These are phyloP conservation scores for Caerostris darwini DNA, from an alignment of 1,140 invertebrate species.

Conservation along the genomic window DNA sequence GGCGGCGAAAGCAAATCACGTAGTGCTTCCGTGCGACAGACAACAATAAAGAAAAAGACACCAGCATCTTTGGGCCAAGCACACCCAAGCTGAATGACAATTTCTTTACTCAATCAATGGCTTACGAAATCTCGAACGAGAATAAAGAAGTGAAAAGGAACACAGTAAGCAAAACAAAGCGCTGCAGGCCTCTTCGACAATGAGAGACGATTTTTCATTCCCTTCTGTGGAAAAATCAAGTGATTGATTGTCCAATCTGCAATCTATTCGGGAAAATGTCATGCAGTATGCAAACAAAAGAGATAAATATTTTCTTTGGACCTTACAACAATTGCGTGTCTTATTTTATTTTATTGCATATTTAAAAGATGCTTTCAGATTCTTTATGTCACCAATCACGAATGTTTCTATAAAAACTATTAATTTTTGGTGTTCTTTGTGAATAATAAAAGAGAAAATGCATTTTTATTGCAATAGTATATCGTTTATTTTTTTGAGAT, in stretches of 20 bases:
- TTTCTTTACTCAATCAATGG: conserved; percentile 52
- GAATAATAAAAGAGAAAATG: not conserved
- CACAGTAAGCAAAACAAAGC: not conserved
- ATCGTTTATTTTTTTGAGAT: too few relatives aligned
- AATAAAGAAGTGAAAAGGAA: conserved; percentile 25
- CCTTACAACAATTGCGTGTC: not conserved
- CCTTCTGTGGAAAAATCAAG: not conserved
- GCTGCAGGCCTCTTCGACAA: not conserved
- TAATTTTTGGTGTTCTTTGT: not conserved
- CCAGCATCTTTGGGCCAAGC: not conserved
- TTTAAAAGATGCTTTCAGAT: not conserved
- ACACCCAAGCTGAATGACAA: conserved; percentile 53
- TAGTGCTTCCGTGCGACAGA: not conserved
- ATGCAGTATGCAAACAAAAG: conserved; percentile 9
- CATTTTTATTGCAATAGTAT: too few relatives aligned
- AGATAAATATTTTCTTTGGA: not conserved
- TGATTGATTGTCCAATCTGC: conserved; percentile 52
- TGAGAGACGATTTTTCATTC: conserved; percentile 40
- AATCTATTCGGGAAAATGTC: not conserved
- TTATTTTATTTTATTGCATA: not conserved
- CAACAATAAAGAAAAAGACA: conserved; percentile 9
- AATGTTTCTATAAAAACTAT: not conserved
- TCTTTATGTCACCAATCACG: not conserved
- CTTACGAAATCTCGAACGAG: not conserved
- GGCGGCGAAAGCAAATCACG: not conserved